Percentiles rank a stretch among this genome's conserved stretches.
phyloP scores from a whole-genome alignment of 1,140 invertebrate species.

The Sarcophaga peregrina region DNA sequence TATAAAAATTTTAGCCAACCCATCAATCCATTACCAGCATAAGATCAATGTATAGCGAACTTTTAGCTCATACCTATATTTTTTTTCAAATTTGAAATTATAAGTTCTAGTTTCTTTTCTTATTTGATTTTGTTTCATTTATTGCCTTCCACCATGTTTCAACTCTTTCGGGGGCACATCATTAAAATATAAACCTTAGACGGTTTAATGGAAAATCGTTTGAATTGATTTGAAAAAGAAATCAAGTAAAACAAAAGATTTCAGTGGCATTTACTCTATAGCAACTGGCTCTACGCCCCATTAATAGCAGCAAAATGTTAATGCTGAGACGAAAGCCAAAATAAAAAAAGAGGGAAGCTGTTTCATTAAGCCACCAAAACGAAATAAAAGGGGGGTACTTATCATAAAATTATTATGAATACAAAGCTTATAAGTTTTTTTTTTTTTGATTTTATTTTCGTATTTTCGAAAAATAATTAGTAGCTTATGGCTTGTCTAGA shows the following conservation, averaged over 20 bases:
- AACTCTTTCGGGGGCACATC: neutral
- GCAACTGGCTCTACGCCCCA: slow-evolving; percentile 15
- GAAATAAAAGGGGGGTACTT: too few species aligned
- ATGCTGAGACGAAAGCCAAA: neutral
- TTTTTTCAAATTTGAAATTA: too few species aligned
- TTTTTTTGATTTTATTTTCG: too few species aligned
- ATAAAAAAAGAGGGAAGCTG: neutral
- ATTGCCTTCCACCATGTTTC: too few species aligned
- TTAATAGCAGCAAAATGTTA: neutral
- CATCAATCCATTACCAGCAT: too few species aligned
- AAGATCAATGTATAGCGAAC: too few species aligned
- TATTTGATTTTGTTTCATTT: too few species aligned
- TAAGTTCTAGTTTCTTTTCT: too few species aligned
- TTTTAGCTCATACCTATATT: too few species aligned
- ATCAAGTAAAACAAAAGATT: slow-evolving; percentile 7
- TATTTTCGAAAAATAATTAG: slow-evolving; percentile 24
- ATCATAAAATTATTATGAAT: too few species aligned
- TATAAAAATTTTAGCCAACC: too few species aligned
- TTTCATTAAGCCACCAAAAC: neutral
- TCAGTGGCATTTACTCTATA: slow-evolving; percentile 21
- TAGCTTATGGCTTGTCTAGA: slow-evolving; percentile 10
- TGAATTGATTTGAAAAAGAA: slow-evolving; percentile 22
- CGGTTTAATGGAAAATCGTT: neutral
- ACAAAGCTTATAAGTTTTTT: neutral
- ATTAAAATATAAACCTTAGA: slow-evolving; percentile 1